Evolutionary conservation across 2,113 vertebrate genomes (phyloP).

Genomic region (Tachysurus fulvidraco): DNA sequence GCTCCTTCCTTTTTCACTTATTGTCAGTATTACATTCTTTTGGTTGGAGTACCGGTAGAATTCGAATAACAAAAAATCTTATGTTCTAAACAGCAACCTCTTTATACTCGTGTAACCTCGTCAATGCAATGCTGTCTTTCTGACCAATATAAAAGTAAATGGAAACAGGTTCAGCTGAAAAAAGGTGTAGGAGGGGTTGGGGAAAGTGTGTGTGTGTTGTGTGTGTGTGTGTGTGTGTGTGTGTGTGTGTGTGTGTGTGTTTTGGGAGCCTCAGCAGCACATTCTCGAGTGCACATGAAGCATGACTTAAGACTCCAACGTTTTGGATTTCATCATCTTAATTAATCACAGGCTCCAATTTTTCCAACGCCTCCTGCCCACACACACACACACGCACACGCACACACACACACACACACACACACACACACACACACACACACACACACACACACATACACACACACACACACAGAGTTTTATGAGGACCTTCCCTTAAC

Average conservation of each 20-base stretch:
- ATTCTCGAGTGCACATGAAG: slow-evolving; percentile 48
- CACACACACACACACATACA: slow-evolving; percentile 20
- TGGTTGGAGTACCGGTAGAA: neutral
- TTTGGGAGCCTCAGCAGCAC: slow-evolving; percentile 38
- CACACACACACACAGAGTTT: neutral
- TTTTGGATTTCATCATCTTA: slow-evolving; percentile 50
- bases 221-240: slow-evolving; percentile 29
- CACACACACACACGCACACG: slow-evolving; percentile 29
- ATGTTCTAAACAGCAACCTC: neutral
- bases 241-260: slow-evolving; percentile 21
- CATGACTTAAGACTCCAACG: slow-evolving; percentile 45
- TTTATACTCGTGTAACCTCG: neutral
- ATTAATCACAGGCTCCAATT: slow-evolving; percentile 38
- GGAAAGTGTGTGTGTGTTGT: neutral
- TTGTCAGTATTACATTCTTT: neutral
- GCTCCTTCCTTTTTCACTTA: neutral
- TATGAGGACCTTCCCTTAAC: neutral
- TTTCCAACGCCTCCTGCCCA: neutral
- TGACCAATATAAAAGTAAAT: neutral
- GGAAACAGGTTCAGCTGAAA: neutral
- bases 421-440: slow-evolving; percentile 23
- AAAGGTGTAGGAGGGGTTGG: neutral
- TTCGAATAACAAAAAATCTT: neutral
- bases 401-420: slow-evolving; percentile 8
- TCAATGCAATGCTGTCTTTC: neutral